These are phyloP conservation scores for Steinernema carpocapsae DNA, from an alignment of 2,888 invertebrate genomes.

Conservation along the genomic window DNA sequence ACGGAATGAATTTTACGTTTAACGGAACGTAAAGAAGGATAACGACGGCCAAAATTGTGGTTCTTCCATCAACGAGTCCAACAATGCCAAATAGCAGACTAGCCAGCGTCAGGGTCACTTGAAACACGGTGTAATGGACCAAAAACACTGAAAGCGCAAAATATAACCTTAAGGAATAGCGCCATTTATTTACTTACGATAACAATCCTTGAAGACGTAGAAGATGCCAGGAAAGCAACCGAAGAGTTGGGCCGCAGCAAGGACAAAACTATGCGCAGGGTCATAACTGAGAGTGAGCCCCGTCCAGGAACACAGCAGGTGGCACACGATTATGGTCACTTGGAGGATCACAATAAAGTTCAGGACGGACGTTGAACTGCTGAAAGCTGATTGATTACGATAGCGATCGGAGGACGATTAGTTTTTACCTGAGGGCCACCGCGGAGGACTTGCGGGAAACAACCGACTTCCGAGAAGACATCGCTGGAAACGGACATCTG, in stretches of 20 bases:
- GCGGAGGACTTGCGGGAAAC: background rate
- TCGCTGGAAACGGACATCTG: background rate
- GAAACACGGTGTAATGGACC: background rate
- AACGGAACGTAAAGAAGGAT: background rate
- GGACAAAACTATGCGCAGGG: background rate
- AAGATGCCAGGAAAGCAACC: background rate
- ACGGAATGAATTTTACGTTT: background rate
- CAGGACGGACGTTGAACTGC: background rate
- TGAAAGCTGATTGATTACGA: background rate
- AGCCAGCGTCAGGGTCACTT: background rate
- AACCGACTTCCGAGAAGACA: background rate
- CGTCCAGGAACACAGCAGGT: background rate
- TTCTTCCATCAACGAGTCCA: background rate
- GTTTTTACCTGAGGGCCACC: background rate
- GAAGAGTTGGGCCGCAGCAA: background rate
- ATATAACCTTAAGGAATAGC: background rate
- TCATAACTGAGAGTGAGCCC: background rate
- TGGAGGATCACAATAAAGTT: background rate
- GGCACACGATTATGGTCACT: background rate
- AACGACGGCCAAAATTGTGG: background rate
- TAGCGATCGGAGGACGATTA: background rate
- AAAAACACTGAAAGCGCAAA: background rate
- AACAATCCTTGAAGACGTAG: background rate
- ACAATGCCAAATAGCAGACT: background rate
- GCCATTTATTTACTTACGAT: background rate